Evolutionary conservation across 2,113 vertebrate species (phyloP).

Genomic region (Cariama cristata): DNA sequence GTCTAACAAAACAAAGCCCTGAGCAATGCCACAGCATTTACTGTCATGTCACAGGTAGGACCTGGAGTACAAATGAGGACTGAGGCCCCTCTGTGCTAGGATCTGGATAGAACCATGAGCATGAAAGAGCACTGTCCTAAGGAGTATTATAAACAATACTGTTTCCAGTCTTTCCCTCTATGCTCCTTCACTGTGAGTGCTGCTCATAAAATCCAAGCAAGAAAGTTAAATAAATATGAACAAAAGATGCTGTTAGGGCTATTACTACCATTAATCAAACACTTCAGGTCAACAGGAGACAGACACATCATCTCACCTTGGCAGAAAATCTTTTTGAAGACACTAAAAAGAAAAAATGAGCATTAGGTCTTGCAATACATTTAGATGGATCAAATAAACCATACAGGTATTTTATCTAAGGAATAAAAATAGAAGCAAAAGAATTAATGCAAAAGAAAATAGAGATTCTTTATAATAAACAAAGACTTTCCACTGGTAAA

Average conservation of each 20-base stretch:
- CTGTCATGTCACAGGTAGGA: background rate
- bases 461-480: background rate
- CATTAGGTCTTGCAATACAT: background rate
- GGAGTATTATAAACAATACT: background rate
- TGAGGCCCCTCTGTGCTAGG: background rate
- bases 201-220: background rate
- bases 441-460: background rate
- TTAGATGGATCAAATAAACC: background rate
- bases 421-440: background rate
- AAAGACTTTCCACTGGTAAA: background rate
- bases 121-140: background rate
- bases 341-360: slow-evolving; percentile 79
- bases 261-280: background rate
- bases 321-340: slow-evolving; percentile 97
- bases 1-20: background rate
- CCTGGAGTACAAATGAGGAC: background rate
- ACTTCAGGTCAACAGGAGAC: background rate
- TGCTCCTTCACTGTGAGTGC: background rate
- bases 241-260: background rate
- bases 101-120: background rate
- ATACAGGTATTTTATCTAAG: background rate
- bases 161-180: background rate
- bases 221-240: background rate
- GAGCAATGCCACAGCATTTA: background rate
- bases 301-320: slow-evolving; percentile 84